phyloP scores from a whole-genome alignment of 2,888 invertebrate species.

The Luffia ferchaultella region DNA sequence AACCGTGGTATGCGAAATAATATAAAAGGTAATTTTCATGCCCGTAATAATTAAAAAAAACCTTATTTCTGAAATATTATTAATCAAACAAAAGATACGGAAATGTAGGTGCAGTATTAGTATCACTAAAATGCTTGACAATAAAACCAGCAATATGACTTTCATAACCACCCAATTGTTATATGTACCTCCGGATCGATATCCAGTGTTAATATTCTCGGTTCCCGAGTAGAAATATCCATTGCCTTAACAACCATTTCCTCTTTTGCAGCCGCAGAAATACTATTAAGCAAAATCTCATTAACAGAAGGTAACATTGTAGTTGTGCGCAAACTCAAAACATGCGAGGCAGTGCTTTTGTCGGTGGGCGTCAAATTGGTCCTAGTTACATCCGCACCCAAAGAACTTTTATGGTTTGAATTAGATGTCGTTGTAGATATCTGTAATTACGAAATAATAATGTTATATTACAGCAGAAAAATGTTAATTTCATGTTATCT shows the following conservation, averaged over 20 bases:
- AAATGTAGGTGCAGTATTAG: too few species aligned
- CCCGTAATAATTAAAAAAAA: too few species aligned
- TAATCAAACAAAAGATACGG: too few species aligned
- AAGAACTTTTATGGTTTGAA: slow-evolving; percentile 56
- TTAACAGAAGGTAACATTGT: slow-evolving; percentile 68
- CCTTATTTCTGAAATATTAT: too few species aligned
- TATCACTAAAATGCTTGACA: too few species aligned
- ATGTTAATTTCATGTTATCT: slow-evolving; percentile 14
- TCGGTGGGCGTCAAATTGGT: slow-evolving; percentile 52
- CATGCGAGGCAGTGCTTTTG: slow-evolving; percentile 65
- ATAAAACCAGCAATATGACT: too few species aligned
- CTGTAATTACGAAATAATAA: slow-evolving; percentile 59
- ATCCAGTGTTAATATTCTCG: slow-evolving; percentile 67
- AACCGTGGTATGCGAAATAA: too few species aligned
- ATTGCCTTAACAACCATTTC: slow-evolving; percentile 62
- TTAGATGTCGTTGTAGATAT: slow-evolving; percentile 60
- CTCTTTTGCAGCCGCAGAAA: slow-evolving; percentile 68
- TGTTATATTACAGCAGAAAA: slow-evolving; percentile 32
- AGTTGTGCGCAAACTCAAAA: slow-evolving; percentile 62
- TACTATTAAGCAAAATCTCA: slow-evolving; percentile 69
- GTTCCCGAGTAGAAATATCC: slow-evolving; percentile 58
- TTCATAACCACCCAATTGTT: slow-evolving; percentile 36
- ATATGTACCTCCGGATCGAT: slow-evolving; percentile 70
- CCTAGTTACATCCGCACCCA: slow-evolving; percentile 47
- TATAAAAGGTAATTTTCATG: too few species aligned